Conservation (phyloP, 2,113 vertebrate genomes). For the Heteronetta atricapilla region DNA sequence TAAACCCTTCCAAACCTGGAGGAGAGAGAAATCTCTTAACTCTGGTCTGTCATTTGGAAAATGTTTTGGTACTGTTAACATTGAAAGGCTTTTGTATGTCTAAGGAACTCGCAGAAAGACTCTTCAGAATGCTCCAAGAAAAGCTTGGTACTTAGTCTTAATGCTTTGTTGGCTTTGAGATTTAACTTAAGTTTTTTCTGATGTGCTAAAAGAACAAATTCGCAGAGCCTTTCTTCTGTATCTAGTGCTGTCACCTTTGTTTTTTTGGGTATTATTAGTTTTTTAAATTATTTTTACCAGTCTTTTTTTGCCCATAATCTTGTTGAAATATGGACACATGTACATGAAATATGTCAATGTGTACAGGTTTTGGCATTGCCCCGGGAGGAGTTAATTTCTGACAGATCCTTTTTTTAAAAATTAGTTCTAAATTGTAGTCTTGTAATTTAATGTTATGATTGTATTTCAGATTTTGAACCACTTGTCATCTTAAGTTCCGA, state of each 20-base stretch:
- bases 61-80: not conserved
- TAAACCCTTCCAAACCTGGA: not conserved
- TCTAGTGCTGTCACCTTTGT: not conserved
- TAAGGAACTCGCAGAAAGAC: not conserved
- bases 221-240: not conserved
- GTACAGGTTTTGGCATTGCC: not conserved
- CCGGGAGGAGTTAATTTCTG: not conserved
- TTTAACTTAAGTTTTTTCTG: not conserved
- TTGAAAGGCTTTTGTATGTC: not conserved
- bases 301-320: no score
- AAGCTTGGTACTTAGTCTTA: not conserved
- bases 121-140: not conserved
- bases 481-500: not conserved
- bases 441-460: not conserved
- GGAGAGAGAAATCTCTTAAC: not conserved
- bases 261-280: not conserved
- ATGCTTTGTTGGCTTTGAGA: not conserved
- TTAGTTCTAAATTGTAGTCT: not conserved
- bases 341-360: not conserved
- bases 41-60: not conserved
- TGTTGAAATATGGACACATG: not conserved
- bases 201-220: not conserved
- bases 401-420: not conserved
- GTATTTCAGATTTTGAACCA: not conserved
- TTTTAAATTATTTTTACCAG: not conserved